Evolutionary conservation across 2,113 vertebrate species (phyloP).

Genomic region (Lichenostomus cassidix): DNA sequence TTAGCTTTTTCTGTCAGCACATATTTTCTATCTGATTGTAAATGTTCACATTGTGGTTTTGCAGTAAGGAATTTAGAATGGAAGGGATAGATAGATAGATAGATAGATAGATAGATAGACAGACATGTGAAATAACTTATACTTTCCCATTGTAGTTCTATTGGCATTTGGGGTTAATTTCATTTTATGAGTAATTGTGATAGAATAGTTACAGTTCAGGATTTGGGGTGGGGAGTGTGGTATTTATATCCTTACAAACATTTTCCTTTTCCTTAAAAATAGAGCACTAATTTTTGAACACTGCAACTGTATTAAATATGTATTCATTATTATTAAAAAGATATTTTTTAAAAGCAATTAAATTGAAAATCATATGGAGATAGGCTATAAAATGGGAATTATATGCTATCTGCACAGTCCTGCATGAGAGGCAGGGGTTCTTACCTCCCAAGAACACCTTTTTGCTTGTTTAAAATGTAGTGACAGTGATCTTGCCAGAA

Average conservation of each 20-base stretch:
- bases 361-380: background rate
- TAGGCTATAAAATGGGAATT: background rate
- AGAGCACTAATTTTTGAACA: background rate
- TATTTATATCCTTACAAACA: background rate
- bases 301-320: background rate
- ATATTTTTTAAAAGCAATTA: background rate
- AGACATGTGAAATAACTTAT: background rate
- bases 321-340: background rate
- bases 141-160: background rate
- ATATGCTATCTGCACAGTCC: background rate
- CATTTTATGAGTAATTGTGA: background rate
- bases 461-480: background rate
- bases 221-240: background rate
- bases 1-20: background rate
- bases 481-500: background rate
- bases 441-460: background rate
- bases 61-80: background rate
- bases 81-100: too few relatives aligned
- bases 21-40: background rate
- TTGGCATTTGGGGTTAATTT: background rate
- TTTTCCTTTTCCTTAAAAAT: background rate
- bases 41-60: background rate
- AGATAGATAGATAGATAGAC: too few relatives aligned
- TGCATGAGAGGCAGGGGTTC: background rate
- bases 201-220: background rate